Conservation (phyloP, 2,113 vertebrate genomes). For the Recurvirostra avosetta region DNA sequence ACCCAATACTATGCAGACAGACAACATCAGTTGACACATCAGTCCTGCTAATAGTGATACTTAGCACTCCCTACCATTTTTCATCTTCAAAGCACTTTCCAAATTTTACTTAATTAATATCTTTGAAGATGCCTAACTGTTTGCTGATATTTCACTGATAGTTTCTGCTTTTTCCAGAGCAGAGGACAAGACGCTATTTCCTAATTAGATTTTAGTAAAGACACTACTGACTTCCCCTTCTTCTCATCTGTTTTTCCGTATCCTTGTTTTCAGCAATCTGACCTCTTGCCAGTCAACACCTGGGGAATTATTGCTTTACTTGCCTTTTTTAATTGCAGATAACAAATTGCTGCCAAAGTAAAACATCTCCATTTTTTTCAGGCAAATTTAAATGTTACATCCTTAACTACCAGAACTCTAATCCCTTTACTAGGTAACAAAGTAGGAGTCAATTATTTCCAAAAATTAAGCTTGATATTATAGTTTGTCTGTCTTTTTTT, state of each 20-base stretch:
- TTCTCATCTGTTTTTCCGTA: conserved; percentile 47
- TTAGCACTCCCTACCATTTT: conserved; percentile 59
- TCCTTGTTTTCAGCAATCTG: conserved; percentile 35
- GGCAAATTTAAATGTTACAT: conserved; percentile 21
- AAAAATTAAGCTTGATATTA: not conserved
- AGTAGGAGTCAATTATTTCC: not conserved
- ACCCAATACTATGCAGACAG: conserved; percentile 57
- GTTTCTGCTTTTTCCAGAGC: conserved; percentile 48
- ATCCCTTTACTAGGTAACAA: not conserved
- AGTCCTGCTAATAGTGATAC: conserved; percentile 55
- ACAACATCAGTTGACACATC: conserved; percentile 57
- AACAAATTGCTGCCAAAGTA: conserved; percentile 66
- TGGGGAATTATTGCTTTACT: conserved; percentile 56
- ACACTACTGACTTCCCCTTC: conserved; percentile 24
- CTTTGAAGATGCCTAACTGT: conserved; percentile 65
- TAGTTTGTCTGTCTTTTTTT: not conserved
- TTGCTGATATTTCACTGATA: conserved; percentile 67
- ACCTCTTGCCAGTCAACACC: conserved; percentile 35
- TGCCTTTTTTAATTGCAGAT: conserved; percentile 67
- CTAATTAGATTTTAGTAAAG: conserved; percentile 54
- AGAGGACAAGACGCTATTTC: conserved; percentile 51
- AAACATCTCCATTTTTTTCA: not conserved
- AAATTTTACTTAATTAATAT: conserved; percentile 71
- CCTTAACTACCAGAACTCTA: not conserved
- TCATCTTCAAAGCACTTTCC: conserved; percentile 72